These are phyloP conservation scores for Potamilus streckersoni DNA, from an alignment of 1,140 invertebrate genomes.

Conservation along the genomic window DNA sequence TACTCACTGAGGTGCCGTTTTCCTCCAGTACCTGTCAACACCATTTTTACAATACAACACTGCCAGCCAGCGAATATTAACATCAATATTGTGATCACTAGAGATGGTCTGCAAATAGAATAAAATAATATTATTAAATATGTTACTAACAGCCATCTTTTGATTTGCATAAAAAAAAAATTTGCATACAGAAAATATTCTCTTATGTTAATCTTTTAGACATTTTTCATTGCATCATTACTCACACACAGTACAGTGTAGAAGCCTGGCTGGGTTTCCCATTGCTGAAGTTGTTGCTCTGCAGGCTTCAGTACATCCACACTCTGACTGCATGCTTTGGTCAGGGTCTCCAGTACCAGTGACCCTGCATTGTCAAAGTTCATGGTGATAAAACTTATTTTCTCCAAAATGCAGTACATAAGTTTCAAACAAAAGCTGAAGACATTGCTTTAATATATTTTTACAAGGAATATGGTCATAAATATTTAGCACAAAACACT, in stretches of 20 bases:
- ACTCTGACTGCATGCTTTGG: conserved; percentile 85
- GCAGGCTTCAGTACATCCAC: conserved; percentile 85
- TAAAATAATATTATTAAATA: conserved; percentile 26
- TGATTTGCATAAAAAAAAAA: neutral
- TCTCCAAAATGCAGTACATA: too few species aligned
- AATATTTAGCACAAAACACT: too few species aligned
- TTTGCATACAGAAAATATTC: neutral
- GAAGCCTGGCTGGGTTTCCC: conserved; percentile 89
- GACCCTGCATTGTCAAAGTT: conserved; percentile 17
- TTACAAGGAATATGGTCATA: too few species aligned
- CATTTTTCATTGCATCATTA: conserved; percentile 11
- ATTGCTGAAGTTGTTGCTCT: conserved; percentile 85
- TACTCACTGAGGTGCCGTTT: conserved; percentile 81
- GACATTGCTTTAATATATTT: too few species aligned
- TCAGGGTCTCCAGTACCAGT: conserved; percentile 75
- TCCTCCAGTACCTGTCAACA: conserved; percentile 93
- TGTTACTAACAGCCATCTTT: neutral
- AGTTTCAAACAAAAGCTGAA: too few species aligned
- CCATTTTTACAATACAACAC: conserved; percentile 95
- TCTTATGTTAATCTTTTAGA: neutral
- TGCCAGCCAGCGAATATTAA: conserved; percentile 91
- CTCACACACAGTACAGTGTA: conserved; percentile 85
- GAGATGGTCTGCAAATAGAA: conserved; percentile 79
- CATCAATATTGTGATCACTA: conserved; percentile 82
- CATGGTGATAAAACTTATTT: conserved; percentile 4